phyloP scores from a whole-genome alignment of 2,888 invertebrate genomes.

The Carabus problematicus region DNA sequence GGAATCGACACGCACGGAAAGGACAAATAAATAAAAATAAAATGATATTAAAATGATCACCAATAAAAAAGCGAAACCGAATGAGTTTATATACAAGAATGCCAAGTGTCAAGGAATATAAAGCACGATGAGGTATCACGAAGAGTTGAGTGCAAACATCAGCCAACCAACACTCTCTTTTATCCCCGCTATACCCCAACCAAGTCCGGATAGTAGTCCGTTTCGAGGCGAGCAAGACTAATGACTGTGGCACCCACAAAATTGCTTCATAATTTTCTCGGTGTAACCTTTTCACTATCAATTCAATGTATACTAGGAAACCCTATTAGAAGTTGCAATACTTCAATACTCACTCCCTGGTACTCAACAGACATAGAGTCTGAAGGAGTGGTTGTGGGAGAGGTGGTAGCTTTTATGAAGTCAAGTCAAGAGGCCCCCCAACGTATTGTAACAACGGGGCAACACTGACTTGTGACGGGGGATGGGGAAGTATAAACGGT shows the following conservation, averaged over 20 bases:
- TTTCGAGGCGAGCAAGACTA: constrained; percentile 52
- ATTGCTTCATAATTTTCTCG: constrained; percentile 61
- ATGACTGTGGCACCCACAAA: constrained; percentile 58
- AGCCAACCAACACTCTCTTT: background rate
- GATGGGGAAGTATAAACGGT: background rate
- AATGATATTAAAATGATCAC: too few species aligned
- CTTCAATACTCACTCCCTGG: constrained; percentile 48
- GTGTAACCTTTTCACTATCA: constrained; percentile 59
- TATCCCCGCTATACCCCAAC: constrained; percentile 12
- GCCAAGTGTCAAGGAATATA: background rate
- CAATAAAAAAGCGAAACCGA: too few species aligned
- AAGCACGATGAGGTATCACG: background rate
- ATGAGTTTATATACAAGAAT: too few species aligned
- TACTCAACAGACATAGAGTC: background rate
- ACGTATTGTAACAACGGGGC: too few species aligned
- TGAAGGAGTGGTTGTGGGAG: background rate
- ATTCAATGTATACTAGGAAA: constrained; percentile 53
- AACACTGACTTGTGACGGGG: background rate
- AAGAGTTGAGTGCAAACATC: background rate
- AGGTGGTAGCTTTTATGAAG: background rate
- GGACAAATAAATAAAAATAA: too few species aligned
- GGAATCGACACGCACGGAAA: too few species aligned
- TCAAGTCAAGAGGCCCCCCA: too few species aligned
- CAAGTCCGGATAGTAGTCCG: too few species aligned
- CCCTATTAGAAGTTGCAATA: constrained; percentile 52